Evolutionary conservation across 2,113 vertebrate genomes (phyloP), one percentile per base, ranked within the genome.

Genomic region (Empidonax traillii): DNA sequence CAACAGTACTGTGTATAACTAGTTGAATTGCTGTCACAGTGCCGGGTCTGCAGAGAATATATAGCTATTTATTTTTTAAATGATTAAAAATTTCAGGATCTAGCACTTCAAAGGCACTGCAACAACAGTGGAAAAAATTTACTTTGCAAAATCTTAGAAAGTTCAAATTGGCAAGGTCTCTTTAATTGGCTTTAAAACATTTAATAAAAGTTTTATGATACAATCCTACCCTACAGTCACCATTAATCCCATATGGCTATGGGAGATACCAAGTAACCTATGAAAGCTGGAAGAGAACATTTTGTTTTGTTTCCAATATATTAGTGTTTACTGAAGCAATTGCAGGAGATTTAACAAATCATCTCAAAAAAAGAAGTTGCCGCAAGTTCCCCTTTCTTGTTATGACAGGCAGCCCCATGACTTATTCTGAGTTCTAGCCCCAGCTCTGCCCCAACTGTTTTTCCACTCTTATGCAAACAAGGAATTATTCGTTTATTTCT

Each of bases 351-450:
- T 88, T 84, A 93, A 84, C 20, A 90, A 65, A 86, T 71, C 61
- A 20, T 49, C 63, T 67, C 39, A 56, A 44, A 80, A 88, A 94
- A 87, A 67, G 27, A 61, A 84, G 39, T 62, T 78, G 27, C 24
- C 94, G 43, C 75, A 94, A 86, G 20, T 11, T 90, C 56, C 35
- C 33, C 47, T 78, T 94, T 90, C 87, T 85, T 96, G 84, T 95
- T 76, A 49, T 13, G 18, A 91, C 84, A 89, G 77, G 62, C 62
- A 95, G 31, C 7, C 24, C 73, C 37, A 16, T 53, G 43, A 71
- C 6, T 89, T 95, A 51, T 27, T n/a, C 65, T 44, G 52, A 17
- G 56, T 89, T 93, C 68, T 46, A 91, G 46, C 16, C 65, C 51
- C 68, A 84, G 37, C 69, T 94, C 53, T 91, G 72, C 43, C 55